A percentile compares a stretch with the other conserved stretches of the same genome.
phyloP scores from a whole-genome alignment of 2,797 vertebrate species.

The Cuniculus paca region DNA sequence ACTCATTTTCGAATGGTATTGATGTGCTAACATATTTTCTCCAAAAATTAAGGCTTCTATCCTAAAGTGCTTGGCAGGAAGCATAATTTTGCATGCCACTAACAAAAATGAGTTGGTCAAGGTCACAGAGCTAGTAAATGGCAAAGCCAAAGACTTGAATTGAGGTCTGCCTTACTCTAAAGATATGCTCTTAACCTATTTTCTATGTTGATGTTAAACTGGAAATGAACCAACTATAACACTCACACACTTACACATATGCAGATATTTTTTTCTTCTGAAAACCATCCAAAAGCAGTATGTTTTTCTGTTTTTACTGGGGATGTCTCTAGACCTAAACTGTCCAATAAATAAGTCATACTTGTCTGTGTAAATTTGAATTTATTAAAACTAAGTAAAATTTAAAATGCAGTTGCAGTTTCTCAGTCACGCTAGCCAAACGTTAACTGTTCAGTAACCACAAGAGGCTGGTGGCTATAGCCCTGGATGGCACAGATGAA shows the following conservation, averaged over 20 bases:
- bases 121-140: neutral
- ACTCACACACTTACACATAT: neutral
- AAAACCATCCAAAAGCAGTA: neutral
- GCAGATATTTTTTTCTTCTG: neutral
- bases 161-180: neutral
- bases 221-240: neutral
- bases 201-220: neutral
- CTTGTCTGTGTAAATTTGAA: neutral
- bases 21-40: constrained; percentile 14
- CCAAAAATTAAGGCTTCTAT: constrained; percentile 41
- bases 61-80: constrained; percentile 53
- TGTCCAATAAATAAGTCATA: neutral
- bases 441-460: neutral
- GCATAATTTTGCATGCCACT: neutral
- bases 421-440: neutral
- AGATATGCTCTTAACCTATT: neutral
- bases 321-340: neutral
- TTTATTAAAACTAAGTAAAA: constrained; percentile 18
- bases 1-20: constrained; percentile 46
- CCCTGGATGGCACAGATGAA: neutral
- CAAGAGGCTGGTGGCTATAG: neutral
- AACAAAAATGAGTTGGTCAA: constrained; percentile 52
- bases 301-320: neutral
- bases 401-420: neutral
- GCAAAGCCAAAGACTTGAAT: constrained; percentile 22